Evolutionary conservation across 35 echinoderm and acorn worm species (phyloP).

Genomic region (Stichopus chloronotus): DNA sequence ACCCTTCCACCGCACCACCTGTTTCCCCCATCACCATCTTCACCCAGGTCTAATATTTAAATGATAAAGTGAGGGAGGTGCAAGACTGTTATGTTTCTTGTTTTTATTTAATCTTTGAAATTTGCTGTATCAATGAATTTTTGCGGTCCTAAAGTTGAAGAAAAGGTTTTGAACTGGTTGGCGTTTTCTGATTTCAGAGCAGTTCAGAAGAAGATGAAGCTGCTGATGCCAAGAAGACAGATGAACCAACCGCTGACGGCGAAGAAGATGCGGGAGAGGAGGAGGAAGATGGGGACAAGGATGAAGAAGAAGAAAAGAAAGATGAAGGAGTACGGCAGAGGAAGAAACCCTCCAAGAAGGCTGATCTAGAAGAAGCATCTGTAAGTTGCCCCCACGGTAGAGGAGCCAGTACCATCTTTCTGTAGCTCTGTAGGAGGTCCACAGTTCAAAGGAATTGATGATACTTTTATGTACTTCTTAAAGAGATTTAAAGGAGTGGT

Average conservation of each 20-base stretch:
- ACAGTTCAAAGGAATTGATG: no score
- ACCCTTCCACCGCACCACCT: no score
- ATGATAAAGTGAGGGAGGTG: no score
- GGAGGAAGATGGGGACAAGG: slow-evolving; percentile 34
- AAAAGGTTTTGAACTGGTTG: no score
- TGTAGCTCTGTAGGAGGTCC: no score
- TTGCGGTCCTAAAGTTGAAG: no score
- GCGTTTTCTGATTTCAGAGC: not conserved
- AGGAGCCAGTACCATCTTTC: not conserved
- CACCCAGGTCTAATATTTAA: no score
- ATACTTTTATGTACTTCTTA: not conserved
- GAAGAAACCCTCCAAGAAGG: slow-evolving; percentile 85
- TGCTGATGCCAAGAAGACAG: slow-evolving; percentile 66
- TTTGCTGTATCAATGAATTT: no score
- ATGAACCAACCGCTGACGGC: slow-evolving; percentile 60
- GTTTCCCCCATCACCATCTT: no score
- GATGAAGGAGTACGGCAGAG: slow-evolving; percentile 72
- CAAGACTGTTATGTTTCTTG: no score
- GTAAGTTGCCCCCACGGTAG: slow-evolving; percentile 37
- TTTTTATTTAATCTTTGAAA: no score
- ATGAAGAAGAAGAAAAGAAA: slow-evolving; percentile 58
- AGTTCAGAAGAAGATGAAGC: slow-evolving; percentile 36
- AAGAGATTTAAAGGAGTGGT: not conserved
- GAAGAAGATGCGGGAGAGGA: slow-evolving; percentile 37
- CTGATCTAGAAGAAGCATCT: slow-evolving; percentile 78